Percentiles rank a stretch among this genome's conserved stretches.
Conservation (phyloP, 2,113 vertebrate species). For the Melanerpes aurifrons region DNA sequence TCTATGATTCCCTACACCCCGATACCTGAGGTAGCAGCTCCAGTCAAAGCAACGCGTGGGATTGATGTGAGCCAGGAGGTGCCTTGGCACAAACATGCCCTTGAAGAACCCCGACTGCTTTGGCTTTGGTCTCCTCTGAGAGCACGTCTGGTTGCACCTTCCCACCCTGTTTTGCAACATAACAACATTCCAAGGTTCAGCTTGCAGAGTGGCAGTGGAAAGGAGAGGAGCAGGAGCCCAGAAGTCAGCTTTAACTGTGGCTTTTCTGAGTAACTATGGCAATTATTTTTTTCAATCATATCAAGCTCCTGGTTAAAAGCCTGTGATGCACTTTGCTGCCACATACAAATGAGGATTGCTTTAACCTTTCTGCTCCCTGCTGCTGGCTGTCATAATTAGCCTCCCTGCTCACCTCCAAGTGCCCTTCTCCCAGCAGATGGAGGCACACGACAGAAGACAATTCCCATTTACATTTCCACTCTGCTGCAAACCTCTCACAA, state of each 20-base stretch:
- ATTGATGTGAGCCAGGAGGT: not conserved
- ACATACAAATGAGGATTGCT: not conserved
- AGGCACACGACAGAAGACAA: not conserved
- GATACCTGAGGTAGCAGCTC: too few relatives aligned
- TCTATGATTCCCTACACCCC: too few relatives aligned
- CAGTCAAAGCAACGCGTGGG: accelerated
- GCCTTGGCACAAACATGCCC: not conserved
- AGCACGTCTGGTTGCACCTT: not conserved
- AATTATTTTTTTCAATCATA: not conserved
- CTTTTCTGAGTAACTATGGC: conserved; percentile 6
- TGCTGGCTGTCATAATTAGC: not conserved
- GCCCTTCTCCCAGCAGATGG: not conserved
- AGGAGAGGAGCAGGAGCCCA: not conserved
- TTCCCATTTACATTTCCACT: not conserved
- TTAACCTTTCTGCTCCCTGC: conserved; percentile 14
- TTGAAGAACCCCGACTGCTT: not conserved
- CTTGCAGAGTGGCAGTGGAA: not conserved
- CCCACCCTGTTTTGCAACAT: not conserved
- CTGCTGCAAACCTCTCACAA: not conserved
- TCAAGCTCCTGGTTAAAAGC: not conserved
- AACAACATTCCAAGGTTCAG: not conserved
- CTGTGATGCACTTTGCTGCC: not conserved
- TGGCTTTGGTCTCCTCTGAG: not conserved
- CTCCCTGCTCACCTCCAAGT: not conserved
- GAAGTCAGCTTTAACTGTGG: conserved; percentile 28